phyloP scores from a whole-genome alignment of 2,113 vertebrate species.

The Eleginops maclovinus region DNA sequence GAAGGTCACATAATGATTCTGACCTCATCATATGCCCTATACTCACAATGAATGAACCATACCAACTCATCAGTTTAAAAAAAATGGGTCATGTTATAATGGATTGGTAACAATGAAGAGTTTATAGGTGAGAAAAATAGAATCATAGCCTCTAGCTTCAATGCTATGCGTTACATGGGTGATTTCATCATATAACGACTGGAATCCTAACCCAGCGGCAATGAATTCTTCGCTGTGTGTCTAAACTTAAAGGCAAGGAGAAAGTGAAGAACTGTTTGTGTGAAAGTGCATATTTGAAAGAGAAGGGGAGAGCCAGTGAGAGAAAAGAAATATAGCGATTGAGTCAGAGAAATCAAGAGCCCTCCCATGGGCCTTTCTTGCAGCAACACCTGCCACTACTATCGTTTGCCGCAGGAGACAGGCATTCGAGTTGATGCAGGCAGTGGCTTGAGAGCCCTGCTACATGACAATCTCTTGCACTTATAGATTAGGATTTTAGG shows the following conservation, averaged over 20 bases:
- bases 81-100: conserved; percentile 1
- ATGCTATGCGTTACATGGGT: conserved; percentile 53
- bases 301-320: not conserved
- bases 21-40: conserved; percentile 1
- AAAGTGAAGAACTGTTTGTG: conserved; percentile 26
- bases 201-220: conserved; percentile 65
- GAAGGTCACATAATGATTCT: conserved; percentile 10
- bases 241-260: conserved; percentile 46
- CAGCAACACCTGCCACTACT: conserved; percentile 75
- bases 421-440: conserved; percentile 75
- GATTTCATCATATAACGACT: conserved; percentile 65
- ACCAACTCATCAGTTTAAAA: not conserved
- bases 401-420: conserved; percentile 65
- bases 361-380: conserved; percentile 59
- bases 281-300: conserved; percentile 22
- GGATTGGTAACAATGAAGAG: conserved; percentile 3
- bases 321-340: conserved; percentile 8
- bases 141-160: conserved; percentile 26
- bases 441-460: conserved; percentile 42
- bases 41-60: not conserved
- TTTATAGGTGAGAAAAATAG: conserved; percentile 22
- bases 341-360: conserved; percentile 43
- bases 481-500: conserved; percentile 5
- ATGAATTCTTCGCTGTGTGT: conserved; percentile 55
- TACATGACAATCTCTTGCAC: conserved; percentile 6